These are phyloP conservation scores for Thymelicus lineola DNA, from an alignment of 2,888 invertebrate genomes.

Conservation along the genomic window DNA sequence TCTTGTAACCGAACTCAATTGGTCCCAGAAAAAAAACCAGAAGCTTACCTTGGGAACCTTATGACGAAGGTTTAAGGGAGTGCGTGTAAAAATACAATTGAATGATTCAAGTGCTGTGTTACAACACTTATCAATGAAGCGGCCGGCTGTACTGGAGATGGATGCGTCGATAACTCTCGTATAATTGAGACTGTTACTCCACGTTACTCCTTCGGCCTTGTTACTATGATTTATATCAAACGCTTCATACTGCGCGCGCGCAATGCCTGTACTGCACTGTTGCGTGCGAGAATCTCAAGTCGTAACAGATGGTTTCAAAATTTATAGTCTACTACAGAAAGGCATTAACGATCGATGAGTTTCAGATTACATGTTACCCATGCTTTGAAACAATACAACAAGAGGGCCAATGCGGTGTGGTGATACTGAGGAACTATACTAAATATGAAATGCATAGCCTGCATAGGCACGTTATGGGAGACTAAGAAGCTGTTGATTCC, in stretches of 20 bases:
- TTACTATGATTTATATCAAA: constrained; percentile 2
- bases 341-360: neutral
- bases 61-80: too few species aligned
- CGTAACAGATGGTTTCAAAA: constrained; percentile 1
- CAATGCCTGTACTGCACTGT: neutral
- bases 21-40: too few species aligned
- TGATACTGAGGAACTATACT: too few species aligned
- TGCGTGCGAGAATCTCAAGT: constrained; percentile 6
- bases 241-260: neutral
- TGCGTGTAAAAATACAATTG: neutral
- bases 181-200: constrained; percentile 2
- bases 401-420: too few species aligned
- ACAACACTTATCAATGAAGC: constrained; percentile 10
- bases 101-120: neutral
- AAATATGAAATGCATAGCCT: too few species aligned
- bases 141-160: neutral
- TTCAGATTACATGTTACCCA: neutral
- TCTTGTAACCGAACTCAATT: too few species aligned
- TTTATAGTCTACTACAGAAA: constrained; percentile 1
- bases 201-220: constrained; percentile 1
- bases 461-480: too few species aligned
- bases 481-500: too few species aligned
- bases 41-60: too few species aligned
- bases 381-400: neutral
- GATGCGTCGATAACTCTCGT: neutral